Percentiles rank a stretch among this genome's conserved stretches.
Evolutionary conservation across 2,797 vertebrate species (phyloP).

Genomic region (Clamator glandarius): DNA sequence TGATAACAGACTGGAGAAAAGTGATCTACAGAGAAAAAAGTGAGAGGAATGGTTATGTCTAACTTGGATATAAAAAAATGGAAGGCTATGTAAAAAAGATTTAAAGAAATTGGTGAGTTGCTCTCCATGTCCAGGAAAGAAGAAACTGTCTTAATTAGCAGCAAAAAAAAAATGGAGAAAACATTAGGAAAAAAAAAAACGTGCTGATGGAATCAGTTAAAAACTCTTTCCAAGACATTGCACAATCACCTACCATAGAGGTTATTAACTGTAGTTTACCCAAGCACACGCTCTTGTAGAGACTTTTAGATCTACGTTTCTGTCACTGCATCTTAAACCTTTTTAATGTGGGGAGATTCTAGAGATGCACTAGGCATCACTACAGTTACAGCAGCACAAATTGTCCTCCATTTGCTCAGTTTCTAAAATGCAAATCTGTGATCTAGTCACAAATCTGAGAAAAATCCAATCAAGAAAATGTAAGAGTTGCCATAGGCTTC

Average conservation of each 20-base stretch:
- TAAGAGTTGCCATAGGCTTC: background rate
- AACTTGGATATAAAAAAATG: background rate
- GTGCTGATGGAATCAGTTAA: background rate
- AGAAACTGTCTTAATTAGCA: background rate
- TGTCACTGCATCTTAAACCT: background rate
- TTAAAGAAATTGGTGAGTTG: background rate
- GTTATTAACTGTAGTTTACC: background rate
- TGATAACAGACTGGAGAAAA: background rate
- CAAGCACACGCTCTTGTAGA: background rate
- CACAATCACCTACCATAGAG: background rate
- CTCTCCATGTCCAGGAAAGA: background rate
- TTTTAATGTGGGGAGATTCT: background rate
- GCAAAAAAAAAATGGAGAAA: background rate
- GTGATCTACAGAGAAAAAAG: background rate
- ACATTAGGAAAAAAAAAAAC: background rate
- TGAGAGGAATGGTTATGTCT: background rate
- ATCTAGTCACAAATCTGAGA: background rate
- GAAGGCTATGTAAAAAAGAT: background rate
- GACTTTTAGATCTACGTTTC: background rate
- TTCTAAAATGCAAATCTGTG: background rate
- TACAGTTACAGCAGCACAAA: background rate
- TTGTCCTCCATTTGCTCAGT: background rate
- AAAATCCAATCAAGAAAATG: background rate
- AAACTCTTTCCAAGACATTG: background rate
- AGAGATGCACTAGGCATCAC: accelerated